Base-by-base conservation (phyloP, 2,888 invertebrate genomes). In the Troides oblongomaculatus region DNA sequence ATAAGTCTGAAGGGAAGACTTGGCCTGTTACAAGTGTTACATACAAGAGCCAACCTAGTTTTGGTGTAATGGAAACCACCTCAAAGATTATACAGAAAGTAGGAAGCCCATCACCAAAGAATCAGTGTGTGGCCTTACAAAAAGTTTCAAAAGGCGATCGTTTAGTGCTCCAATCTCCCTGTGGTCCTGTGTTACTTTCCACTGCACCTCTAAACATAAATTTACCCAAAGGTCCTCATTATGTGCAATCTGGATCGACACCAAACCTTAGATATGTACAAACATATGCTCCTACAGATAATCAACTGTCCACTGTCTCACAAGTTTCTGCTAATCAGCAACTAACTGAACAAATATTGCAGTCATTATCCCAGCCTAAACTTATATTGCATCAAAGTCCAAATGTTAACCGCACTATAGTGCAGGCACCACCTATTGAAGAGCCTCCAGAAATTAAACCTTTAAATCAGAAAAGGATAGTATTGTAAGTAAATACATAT, bases 291-390 rank as follows among this genome's bases (percentile, higher is more conserved):
- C 75, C 86, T 5, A 74, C 83, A 14, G 90, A 90, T 56, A 86
- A 84, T 72, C 90, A 86, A 73, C 81, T 90, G 61, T 84, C 87
- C 61, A 85, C 89, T 30, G 82, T 86, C 39, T 86, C 93, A 2
- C 94, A 93, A 80, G 88, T 94, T 23, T 93, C 94, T 10, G 94
- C 94, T 30, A 94, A 94, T 79, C 94, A 94, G 77, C 94, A 94
- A 70, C 81, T 94, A 68, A 94, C 94, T 2, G 94, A 94, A 36
- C 94, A 94, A 79, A 94, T 94, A 76, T 83, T 94, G 74, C 94
- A 94, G 77, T 94, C 94, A 46, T 78, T 93, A 21, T 88, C 93
- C 21, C 92, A 92, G 71, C 92, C 93, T 2, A 93, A 92, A 74
- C 74, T 91, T 61, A 82, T 90, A 83, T 72, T 90, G 70, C 88